These are phyloP conservation scores for roundworm (Caenorhabditis elegans) DNA, from an alignment of 1,140 invertebrate species.

Conservation along the genomic window WBcel235 BX284603.4:8516501-8517000, in stretches of 20 bases:
- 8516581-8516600: conserved; percentile 48
- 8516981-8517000: conserved; percentile 51
- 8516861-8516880: conserved; percentile 30
- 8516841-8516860: conserved; percentile 40
- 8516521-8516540: conserved; percentile 50
- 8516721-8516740: conserved; percentile 38
- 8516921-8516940: background rate
- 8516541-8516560: conserved; percentile 49
- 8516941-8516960: conserved; percentile 40
- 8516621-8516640: conserved; percentile 43
- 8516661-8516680: conserved; percentile 26
- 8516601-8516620: conserved; percentile 45
- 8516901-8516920: background rate
- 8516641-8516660: conserved; percentile 44
- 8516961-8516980: conserved; percentile 50
- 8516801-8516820: conserved; percentile 8
- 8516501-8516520: conserved; percentile 51
- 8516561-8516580: conserved; percentile 51
- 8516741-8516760: conserved; percentile 51
- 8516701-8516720: conserved; percentile 43
- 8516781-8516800: conserved; percentile 19
- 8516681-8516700: conserved; percentile 23
- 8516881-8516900: conserved; percentile 33
- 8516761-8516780: conserved; percentile 39
- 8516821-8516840: conserved; percentile 36